Conservation (phyloP, 1,140 invertebrate genomes). For the Panagrolaimus sp. region DNA sequence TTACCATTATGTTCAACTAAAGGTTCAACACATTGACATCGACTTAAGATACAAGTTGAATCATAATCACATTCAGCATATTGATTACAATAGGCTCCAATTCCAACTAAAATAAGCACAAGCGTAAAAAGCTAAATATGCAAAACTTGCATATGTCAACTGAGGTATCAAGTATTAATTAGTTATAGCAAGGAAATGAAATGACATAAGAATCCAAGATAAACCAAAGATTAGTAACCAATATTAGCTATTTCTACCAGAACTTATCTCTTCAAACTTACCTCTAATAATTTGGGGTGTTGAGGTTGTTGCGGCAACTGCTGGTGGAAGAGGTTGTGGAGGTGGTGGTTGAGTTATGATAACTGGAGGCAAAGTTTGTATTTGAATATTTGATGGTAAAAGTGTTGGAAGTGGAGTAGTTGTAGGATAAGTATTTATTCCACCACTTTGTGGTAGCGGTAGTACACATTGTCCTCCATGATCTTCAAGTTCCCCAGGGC, state of each 20-base stretch:
- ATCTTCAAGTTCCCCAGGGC: slow-evolving; percentile 46
- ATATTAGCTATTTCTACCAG: background rate
- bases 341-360: background rate
- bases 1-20: slow-evolving; percentile 45
- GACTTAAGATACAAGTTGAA: slow-evolving; percentile 36
- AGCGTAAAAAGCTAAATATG: too few species aligned
- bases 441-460: background rate
- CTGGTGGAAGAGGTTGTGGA: too few species aligned
- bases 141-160: too few species aligned
- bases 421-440: background rate
- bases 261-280: too few species aligned
- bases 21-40: slow-evolving; percentile 49
- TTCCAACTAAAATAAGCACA: slow-evolving; percentile 33
- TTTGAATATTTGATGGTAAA: slow-evolving; percentile 7
- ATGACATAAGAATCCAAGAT: background rate
- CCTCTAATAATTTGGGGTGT: too few species aligned
- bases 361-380: slow-evolving; percentile 6
- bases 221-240: background rate
- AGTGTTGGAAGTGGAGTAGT: background rate
- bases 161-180: too few species aligned
- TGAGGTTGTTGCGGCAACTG: too few species aligned
- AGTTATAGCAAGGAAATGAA: background rate
- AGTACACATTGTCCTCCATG: slow-evolving; percentile 48
- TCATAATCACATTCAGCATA: slow-evolving; percentile 38
- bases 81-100: slow-evolving; percentile 46